A percentile compares a stretch with the other conserved stretches of the same genome.
These are phyloP conservation scores for Hipposideros armiger DNA, from an alignment of 2,113 vertebrate genomes.

Conservation along the genomic window DNA sequence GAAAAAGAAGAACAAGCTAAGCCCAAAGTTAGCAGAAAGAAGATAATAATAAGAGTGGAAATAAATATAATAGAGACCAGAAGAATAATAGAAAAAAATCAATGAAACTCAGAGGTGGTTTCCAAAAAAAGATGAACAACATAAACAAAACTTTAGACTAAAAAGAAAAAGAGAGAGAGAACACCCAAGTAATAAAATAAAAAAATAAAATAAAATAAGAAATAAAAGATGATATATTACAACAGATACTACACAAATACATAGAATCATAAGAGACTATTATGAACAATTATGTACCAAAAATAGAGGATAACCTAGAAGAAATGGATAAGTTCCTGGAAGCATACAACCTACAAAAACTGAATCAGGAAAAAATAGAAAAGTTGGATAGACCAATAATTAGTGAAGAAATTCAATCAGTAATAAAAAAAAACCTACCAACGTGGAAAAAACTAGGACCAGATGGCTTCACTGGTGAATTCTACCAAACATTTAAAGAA, in stretches of 20 bases:
- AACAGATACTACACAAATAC: not conserved
- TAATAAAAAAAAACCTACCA: not conserved
- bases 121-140: not conserved
- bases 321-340: not conserved
- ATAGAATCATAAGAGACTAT: not conserved
- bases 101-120: not conserved
- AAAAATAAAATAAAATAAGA: not conserved
- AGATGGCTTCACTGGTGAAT: not conserved
- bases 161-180: not conserved
- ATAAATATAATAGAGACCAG: not conserved
- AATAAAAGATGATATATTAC: not conserved
- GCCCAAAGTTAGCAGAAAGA: not conserved
- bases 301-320: not conserved
- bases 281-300: not conserved
- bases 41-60: not conserved
- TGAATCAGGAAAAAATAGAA: not conserved
- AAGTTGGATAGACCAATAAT: not conserved
- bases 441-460: not conserved
- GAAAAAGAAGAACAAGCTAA: not conserved
- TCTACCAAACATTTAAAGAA: not conserved
- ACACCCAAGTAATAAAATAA: not conserved
- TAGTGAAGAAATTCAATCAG: not conserved
- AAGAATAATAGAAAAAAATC: not conserved
- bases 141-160: not conserved
- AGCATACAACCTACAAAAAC: not conserved